phyloP scores from a whole-genome alignment of 2,113 vertebrate species.

The Oenanthe melanoleuca region DNA sequence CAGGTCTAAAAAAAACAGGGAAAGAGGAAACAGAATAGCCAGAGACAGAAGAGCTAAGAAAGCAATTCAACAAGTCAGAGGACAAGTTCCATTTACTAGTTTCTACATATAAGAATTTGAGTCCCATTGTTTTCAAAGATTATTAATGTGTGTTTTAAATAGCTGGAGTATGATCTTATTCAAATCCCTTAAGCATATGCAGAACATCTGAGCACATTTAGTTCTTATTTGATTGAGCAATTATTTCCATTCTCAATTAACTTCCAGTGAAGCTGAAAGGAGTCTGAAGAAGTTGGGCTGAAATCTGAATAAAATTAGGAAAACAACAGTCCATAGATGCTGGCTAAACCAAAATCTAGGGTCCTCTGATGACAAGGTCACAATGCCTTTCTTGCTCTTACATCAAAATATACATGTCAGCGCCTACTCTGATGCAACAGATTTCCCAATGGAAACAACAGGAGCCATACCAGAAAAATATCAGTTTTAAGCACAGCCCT shows the following conservation, averaged over 20 bases:
- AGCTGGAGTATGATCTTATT: neutral
- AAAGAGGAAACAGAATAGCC: neutral
- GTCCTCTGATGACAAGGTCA: neutral
- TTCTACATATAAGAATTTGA: neutral
- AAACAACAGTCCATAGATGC: neutral
- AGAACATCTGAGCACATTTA: neutral
- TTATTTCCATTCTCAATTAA: conserved; percentile 4
- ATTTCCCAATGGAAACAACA: neutral
- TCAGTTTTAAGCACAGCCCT: neutral
- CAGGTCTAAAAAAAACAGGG: neutral
- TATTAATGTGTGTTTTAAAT: neutral
- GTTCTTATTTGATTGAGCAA: neutral
- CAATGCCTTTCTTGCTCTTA: neutral
- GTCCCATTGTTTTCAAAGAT: neutral
- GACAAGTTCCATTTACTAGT: neutral
- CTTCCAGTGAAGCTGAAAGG: neutral
- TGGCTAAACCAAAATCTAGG: neutral
- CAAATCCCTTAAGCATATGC: neutral
- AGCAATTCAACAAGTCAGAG: neutral
- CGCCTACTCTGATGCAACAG: neutral
- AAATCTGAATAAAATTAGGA: neutral
- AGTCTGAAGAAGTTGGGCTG: neutral
- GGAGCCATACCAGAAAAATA: neutral
- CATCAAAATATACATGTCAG: neutral
- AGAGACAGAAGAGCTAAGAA: neutral